Percentiles rank a stretch among this genome's conserved stretches.
Evolutionary conservation across 92 coral and sea anemone species (phyloP).

Genomic region (Phenganax subtilis): DNA sequence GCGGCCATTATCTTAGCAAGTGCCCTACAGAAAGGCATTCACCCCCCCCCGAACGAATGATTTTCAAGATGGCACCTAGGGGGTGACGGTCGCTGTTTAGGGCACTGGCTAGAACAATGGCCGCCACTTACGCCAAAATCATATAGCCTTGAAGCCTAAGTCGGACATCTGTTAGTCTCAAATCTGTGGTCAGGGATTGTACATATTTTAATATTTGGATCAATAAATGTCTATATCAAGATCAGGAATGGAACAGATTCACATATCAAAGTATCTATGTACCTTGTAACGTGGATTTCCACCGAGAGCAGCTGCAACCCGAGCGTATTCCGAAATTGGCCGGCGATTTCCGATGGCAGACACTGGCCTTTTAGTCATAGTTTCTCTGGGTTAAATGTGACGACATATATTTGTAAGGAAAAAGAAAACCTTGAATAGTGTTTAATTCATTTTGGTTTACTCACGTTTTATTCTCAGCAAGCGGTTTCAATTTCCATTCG

Average conservation of each 20-base stretch:
- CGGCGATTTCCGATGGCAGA: conserved; percentile 97
- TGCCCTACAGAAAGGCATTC: too few species aligned
- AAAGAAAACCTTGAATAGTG: neutral
- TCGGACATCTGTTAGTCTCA: too few species aligned
- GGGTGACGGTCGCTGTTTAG: too few species aligned
- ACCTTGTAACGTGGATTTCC: conserved; percentile 99
- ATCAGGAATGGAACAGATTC: neutral
- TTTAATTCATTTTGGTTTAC: neutral
- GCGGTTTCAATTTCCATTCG: conserved; percentile 80
- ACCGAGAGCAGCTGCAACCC: conserved; percentile 95
- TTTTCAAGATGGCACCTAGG: too few species aligned
- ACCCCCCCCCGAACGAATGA: too few species aligned
- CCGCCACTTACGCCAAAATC: too few species aligned
- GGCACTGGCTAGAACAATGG: too few species aligned
- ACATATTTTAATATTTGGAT: too few species aligned
- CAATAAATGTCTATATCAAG: too few species aligned
- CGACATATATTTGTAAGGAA: neutral
- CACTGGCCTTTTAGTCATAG: conserved; percentile 98
- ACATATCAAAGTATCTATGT: neutral
- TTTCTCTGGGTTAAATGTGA: conserved; percentile 40
- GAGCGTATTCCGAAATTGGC: conserved; percentile 93
- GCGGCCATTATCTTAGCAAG: too few species aligned
- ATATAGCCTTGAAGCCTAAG: too few species aligned
- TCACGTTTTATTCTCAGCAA: conserved; percentile 79
- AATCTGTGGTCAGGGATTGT: too few species aligned